Evolutionary conservation across 2,113 vertebrate genomes (phyloP), one percentile per base, ranked within the genome.

Genomic region (Xenus cinereus): DNA sequence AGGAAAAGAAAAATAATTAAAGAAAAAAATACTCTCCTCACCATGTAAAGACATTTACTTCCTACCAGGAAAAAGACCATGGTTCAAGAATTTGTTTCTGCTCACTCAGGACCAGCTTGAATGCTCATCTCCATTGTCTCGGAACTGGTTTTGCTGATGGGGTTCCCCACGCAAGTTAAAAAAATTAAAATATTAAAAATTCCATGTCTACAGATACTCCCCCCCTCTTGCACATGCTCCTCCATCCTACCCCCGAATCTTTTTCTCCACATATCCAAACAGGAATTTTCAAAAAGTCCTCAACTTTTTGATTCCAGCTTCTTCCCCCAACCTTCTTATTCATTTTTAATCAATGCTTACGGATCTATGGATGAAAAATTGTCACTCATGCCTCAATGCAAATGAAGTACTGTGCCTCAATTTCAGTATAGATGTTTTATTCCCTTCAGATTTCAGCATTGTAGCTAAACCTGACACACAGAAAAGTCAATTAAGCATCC

Each of bases 401-500:
- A 84, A 90, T 41, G 17, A 85, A 84, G n/a, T 12, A 50, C n/a
- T 9, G 14, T 1, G 1, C 51, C 57, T 94, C 54, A 54, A 24
- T 39, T 95, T 78, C 72, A 68, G 19, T 46, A 73, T 54, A 82
- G 75, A 66, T 73, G 57, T 62, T 90, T 87, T 79, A 62, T 69
- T 73, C 77, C 69, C 37, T 83, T 79, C 57, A 72, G 14, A 77
- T 83, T 80, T 89, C 68, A 91, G 28, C 35, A 50, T 10, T 39
- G 56, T 46, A 54, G 51, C 39, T 92, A 83, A 90, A 77, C 24
- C 54, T 63, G 54, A 75, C 90, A 89, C 50, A 82, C 13, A 66
- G 74, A 60, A 90, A 94, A 94, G 56, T 78, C 75, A 96, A n/a
- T 88, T 94, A 91, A 90, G 56, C 82, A 88, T 87, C 50, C 59